Conservation (phyloP, 2,113 vertebrate species). For the Ariopsis seemanni region DNA sequence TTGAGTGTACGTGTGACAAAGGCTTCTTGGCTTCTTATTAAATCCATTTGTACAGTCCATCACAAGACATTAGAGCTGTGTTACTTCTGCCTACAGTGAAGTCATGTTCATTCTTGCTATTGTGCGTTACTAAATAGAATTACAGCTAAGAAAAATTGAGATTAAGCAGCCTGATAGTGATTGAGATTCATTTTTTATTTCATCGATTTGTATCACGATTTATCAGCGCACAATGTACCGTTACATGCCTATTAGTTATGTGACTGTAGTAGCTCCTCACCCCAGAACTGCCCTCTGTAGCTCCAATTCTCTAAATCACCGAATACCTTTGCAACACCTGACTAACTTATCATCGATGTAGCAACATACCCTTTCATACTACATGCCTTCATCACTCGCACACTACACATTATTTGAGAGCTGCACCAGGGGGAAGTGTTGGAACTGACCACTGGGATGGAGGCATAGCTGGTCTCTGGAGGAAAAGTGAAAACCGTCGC, state of each 20-base stretch:
- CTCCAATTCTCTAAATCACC: neutral
- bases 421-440: neutral
- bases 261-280: neutral
- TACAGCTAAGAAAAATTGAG: too few relatives aligned
- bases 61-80: too few relatives aligned
- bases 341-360: neutral
- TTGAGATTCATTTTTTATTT: too few relatives aligned
- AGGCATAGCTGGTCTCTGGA: slow-evolving; percentile 84
- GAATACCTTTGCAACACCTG: neutral
- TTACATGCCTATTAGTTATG: neutral
- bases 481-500: slow-evolving; percentile 93
- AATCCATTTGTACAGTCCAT: too few relatives aligned
- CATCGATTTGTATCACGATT: too few relatives aligned
- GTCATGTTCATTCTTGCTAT: too few relatives aligned
- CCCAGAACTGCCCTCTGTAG: neutral
- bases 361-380: neutral
- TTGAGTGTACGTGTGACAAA: too few relatives aligned
- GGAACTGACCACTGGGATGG: slow-evolving; percentile 74
- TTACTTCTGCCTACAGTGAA: too few relatives aligned
- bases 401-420: neutral
- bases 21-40: too few relatives aligned
- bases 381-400: neutral
- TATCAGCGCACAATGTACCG: too few relatives aligned
- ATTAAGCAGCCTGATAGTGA: too few relatives aligned
- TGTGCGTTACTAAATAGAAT: too few relatives aligned